Conservation (phyloP, 1,140 invertebrate species). For the Cheumatopsyche charites region DNA sequence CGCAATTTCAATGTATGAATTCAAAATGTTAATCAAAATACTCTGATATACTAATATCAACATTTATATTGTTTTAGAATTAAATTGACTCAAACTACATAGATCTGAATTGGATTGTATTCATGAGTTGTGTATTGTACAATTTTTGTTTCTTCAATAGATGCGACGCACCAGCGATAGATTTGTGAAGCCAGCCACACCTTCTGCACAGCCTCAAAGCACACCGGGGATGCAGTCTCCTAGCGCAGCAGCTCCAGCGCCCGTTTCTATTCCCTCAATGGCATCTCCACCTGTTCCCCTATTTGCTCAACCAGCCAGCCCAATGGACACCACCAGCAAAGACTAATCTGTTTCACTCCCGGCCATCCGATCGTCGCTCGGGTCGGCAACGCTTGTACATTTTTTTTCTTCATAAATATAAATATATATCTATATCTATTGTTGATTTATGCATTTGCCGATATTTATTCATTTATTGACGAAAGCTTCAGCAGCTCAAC, state of each 20-base stretch:
- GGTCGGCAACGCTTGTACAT: neutral
- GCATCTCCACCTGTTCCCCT: slow-evolving; percentile 53
- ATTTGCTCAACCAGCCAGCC: slow-evolving; percentile 67
- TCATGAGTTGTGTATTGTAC: too few species aligned
- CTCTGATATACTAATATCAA: too few species aligned
- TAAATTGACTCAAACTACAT: too few species aligned
- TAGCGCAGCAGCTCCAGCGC: slow-evolving; percentile 43
- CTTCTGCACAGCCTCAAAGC: slow-evolving; percentile 54
- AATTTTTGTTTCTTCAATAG: slow-evolving; percentile 52
- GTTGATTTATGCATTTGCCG: slow-evolving; percentile 5
- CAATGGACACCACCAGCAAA: slow-evolving; percentile 68
- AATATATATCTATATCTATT: neutral
- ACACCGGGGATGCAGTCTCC: slow-evolving; percentile 50
- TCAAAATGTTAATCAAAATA: too few species aligned
- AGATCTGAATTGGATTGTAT: too few species aligned
- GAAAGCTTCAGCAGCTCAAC: slow-evolving; percentile 7
- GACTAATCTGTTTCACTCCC: slow-evolving; percentile 48
- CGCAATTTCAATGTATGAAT: too few species aligned
- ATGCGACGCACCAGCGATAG: slow-evolving; percentile 73
- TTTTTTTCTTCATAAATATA: slow-evolving; percentile 13
- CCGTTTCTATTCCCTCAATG: slow-evolving; percentile 47
- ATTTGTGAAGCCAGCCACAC: slow-evolving; percentile 79
- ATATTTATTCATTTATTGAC: slow-evolving; percentile 11
- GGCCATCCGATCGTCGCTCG: neutral
- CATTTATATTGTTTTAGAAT: too few species aligned